phyloP scores from a whole-genome alignment of 2,113 vertebrate genomes.

The Megaceryle torquata region DNA sequence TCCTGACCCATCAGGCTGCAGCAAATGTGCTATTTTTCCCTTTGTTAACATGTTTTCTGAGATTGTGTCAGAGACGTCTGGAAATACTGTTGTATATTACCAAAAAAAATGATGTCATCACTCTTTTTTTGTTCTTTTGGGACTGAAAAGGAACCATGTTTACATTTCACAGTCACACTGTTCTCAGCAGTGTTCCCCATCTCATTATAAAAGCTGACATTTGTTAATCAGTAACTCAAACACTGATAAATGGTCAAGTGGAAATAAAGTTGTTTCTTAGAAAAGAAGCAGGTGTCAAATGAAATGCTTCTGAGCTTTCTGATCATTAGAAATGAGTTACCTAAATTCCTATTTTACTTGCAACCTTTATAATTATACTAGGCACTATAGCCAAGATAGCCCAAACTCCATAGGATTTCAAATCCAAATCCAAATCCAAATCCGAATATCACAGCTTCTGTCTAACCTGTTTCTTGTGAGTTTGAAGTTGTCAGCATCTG shows the following conservation, averaged over 20 bases:
- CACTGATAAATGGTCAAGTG: neutral
- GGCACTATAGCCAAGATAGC: neutral
- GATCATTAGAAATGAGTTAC: neutral
- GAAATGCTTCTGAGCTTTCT: neutral
- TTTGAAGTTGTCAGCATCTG: neutral
- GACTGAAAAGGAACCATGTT: neutral
- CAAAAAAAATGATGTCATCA: neutral
- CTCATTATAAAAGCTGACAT: neutral
- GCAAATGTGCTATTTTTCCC: neutral
- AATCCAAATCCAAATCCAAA: neutral
- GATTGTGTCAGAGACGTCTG: neutral
- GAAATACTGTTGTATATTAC: neutral
- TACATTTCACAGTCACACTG: neutral
- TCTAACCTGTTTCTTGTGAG: neutral
- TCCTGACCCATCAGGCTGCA: accelerated
- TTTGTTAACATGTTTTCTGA: neutral
- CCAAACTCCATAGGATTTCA: neutral
- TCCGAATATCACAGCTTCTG: neutral
- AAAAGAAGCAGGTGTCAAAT: neutral
- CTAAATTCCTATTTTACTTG: neutral
- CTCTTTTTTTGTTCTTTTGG: neutral
- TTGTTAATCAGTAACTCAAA: neutral
- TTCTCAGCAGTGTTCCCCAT: neutral
- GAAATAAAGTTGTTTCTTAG: neutral
- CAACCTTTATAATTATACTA: neutral